Conservation (phyloP, 1,140 invertebrate species). For the Papilio aristodemus region DNA sequence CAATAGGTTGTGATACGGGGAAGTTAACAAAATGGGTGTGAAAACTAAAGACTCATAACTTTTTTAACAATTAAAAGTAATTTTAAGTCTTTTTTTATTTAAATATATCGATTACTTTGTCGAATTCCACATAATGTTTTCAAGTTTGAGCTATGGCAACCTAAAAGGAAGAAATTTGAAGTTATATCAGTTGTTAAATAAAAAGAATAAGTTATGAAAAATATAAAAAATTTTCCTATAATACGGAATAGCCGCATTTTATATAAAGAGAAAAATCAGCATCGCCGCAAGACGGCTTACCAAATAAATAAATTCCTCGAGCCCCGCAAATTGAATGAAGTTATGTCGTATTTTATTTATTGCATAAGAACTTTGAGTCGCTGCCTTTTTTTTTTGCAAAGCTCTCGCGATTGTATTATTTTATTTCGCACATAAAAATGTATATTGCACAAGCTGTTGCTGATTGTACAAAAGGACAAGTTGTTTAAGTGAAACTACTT, state of each 20-base stretch:
- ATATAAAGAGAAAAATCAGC: conserved; percentile 27
- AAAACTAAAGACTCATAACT: no score
- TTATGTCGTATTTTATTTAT: conserved; percentile 29
- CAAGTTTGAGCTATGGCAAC: no score
- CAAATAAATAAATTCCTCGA: conserved; percentile 28
- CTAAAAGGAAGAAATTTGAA: background rate
- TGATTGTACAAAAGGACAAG: background rate
- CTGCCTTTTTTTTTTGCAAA: conserved; percentile 23
- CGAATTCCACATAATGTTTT: no score
- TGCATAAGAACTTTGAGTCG: conserved; percentile 12
- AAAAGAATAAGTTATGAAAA: background rate
- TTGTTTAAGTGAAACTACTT: background rate
- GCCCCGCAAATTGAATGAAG: conserved; percentile 26
- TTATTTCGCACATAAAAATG: conserved; percentile 14
- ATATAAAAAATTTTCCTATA: background rate
- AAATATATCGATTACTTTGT: no score
- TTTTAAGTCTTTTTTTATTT: no score
- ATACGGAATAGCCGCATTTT: conserved; percentile 1
- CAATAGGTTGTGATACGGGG: no score
- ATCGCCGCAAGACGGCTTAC: conserved; percentile 18
- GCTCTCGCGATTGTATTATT: background rate
- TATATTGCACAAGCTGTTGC: background rate
- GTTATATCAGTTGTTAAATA: background rate
- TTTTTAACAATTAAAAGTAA: no score
- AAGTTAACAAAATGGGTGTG: no score